A percentile compares a stretch with the other conserved stretches of the same genome.
phyloP scores from a whole-genome alignment of 2,113 vertebrate genomes.

The Microcebus tavaratra region DNA sequence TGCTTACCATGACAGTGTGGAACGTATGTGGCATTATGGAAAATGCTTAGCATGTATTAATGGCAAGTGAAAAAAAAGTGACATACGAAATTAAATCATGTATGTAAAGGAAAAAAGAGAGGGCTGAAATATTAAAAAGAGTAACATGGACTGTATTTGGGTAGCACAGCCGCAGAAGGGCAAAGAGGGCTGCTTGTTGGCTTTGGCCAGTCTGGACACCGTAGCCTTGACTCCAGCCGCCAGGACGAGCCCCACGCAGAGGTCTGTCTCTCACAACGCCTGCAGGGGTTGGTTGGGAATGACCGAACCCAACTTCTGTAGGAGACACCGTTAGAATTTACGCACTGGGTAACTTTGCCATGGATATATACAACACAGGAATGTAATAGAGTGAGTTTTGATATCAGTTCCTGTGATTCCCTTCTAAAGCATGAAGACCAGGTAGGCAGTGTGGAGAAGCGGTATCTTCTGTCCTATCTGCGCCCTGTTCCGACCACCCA shows the following conservation, averaged over 20 bases:
- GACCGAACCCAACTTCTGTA: neutral
- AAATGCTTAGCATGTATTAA: neutral
- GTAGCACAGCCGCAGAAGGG: neutral
- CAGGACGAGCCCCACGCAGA: fast-evolving
- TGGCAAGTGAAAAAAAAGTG: neutral
- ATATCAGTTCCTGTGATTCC: neutral
- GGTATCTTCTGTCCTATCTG: too few species aligned
- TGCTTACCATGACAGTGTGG: neutral
- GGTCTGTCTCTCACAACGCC: neutral
- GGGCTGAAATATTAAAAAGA: neutral
- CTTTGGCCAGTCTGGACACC: neutral
- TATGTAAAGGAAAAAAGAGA: neutral
- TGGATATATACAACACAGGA: neutral
- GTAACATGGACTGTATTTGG: neutral
- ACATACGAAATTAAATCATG: neutral
- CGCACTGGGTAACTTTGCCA: neutral
- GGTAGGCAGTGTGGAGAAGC: neutral
- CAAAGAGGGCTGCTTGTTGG: neutral
- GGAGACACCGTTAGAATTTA: neutral
- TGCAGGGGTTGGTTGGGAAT: neutral
- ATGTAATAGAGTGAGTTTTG: neutral
- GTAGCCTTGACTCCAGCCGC: neutral
- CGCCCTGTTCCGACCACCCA: neutral
- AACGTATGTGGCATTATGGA: neutral
- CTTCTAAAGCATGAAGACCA: neutral